Evolutionary conservation across 2,888 invertebrate species (phyloP).

Genomic region (Autographa gamma): DNA sequence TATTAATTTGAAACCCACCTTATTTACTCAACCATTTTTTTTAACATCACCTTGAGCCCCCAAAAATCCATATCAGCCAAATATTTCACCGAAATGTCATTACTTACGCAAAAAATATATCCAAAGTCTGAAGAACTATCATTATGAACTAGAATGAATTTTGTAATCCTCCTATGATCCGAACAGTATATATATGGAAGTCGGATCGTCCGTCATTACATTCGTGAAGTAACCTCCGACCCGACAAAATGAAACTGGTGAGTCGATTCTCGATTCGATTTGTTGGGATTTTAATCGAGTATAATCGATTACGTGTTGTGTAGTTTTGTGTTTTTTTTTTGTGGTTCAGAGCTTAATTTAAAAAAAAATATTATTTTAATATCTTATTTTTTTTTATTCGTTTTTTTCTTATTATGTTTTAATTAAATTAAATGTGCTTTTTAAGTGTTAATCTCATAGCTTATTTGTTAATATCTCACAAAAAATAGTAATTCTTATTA

Average conservation of each 20-base stretch:
- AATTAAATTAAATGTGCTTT: neutral
- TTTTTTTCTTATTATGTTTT: conserved; percentile 10
- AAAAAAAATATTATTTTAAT: too few species aligned
- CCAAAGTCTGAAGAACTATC: conserved; percentile 75
- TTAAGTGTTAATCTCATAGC: conserved; percentile 6
- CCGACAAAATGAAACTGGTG: conserved; percentile 82
- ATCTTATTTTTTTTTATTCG: too few species aligned
- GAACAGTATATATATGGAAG: conserved; percentile 77
- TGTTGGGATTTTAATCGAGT: conserved; percentile 38
- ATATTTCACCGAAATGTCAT: conserved; percentile 50
- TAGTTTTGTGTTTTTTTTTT: neutral
- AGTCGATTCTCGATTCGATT: conserved; percentile 65
- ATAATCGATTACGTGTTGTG: conserved; percentile 41
- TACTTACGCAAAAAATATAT: conserved; percentile 69
- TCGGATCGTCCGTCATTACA: conserved; percentile 69
- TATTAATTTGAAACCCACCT: too few species aligned
- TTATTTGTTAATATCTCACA: too few species aligned
- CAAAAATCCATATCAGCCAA: conserved; percentile 25
- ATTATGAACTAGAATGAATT: conserved; percentile 80
- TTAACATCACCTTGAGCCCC: conserved; percentile 3
- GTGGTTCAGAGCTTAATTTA: neutral
- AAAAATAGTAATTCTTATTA: too few species aligned
- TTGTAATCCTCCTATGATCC: conserved; percentile 72
- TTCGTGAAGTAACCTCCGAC: conserved; percentile 82
- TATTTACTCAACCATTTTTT: too few species aligned